A percentile compares a stretch with the other conserved stretches of the same genome.
Evolutionary conservation across 2,888 invertebrate genomes (phyloP).

Genomic region (Hylaea fasciaria): DNA sequence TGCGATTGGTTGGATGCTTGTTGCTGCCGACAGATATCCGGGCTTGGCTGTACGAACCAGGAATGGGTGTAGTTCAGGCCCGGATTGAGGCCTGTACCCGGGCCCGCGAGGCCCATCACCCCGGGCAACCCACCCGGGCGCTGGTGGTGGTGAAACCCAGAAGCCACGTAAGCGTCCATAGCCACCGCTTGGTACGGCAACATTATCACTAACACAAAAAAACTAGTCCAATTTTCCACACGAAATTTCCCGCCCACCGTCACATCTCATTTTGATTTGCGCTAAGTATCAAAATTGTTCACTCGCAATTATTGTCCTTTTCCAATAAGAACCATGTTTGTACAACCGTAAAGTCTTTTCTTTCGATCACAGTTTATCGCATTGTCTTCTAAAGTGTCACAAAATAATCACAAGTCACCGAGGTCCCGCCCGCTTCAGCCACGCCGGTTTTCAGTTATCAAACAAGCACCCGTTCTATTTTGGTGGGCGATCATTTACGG

Average conservation of each 20-base stretch:
- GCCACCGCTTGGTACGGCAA: constrained; percentile 95
- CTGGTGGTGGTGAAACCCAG: constrained; percentile 82
- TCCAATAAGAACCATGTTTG: constrained; percentile 12
- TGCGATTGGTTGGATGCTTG: constrained; percentile 89
- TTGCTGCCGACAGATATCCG: constrained; percentile 96
- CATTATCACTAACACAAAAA: constrained; percentile 83
- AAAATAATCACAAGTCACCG: constrained; percentile 29
- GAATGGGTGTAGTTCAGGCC: constrained; percentile 93
- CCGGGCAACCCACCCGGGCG: constrained; percentile 81
- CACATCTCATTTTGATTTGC: constrained; percentile 57
- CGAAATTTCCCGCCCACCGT: constrained; percentile 57
- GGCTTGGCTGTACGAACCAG: constrained; percentile 95
- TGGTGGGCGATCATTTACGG: constrained; percentile 75
- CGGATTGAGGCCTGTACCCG: constrained; percentile 79
- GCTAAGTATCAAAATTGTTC: constrained; percentile 51
- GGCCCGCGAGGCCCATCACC: constrained; percentile 84
- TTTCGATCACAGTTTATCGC: constrained; percentile 29
- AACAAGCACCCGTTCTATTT: constrained; percentile 77
- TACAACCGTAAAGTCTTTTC: neutral
- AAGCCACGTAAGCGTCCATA: constrained; percentile 90
- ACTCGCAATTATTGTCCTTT: constrained; percentile 33
- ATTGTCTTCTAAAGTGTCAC: constrained; percentile 19
- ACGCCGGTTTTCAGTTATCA: constrained; percentile 70
- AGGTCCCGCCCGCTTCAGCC: constrained; percentile 45
- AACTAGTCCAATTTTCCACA: constrained; percentile 55